Conservation (phyloP, 2,113 vertebrate genomes). For the Bufo bufo region DNA sequence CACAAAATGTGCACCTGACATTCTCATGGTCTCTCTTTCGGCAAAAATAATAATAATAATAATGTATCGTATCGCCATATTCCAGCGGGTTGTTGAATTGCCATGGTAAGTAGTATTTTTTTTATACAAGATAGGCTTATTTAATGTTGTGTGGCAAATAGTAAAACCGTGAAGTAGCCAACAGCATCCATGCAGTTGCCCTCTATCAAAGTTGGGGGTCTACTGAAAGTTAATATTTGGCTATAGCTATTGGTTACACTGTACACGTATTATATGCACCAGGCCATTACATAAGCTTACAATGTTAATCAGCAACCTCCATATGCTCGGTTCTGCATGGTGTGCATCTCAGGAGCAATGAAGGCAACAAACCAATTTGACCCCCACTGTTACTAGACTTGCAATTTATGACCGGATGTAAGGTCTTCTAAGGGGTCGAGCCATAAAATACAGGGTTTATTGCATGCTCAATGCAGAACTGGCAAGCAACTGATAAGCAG, state of each 20-base stretch:
- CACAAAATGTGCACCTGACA: not conserved
- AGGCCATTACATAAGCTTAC: not conserved
- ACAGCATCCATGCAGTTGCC: not conserved
- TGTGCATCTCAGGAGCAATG: constrained; percentile 34
- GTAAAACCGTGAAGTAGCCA: not conserved
- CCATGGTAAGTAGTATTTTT: constrained; percentile 18
- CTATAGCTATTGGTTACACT: not conserved
- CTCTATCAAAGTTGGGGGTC: not conserved
- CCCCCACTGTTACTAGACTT: not conserved
- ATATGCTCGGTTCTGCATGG: not conserved
- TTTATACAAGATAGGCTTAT: constrained; percentile 10
- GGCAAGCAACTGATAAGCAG: not conserved
- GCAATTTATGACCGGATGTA: not conserved
- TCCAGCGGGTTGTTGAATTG: not conserved
- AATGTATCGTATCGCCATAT: not conserved
- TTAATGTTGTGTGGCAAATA: not conserved
- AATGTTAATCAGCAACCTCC: not conserved
- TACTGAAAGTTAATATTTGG: not conserved
- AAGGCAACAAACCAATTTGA: not conserved
- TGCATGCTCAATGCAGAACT: not conserved
- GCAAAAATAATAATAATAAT: not conserved
- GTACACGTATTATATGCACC: not conserved
- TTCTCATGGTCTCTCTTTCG: not conserved
- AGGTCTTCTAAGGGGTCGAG: not conserved
- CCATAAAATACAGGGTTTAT: constrained; percentile 26